phyloP scores from a whole-genome alignment of 1,140 invertebrate genomes.

The Spodoptera litura region DNA sequence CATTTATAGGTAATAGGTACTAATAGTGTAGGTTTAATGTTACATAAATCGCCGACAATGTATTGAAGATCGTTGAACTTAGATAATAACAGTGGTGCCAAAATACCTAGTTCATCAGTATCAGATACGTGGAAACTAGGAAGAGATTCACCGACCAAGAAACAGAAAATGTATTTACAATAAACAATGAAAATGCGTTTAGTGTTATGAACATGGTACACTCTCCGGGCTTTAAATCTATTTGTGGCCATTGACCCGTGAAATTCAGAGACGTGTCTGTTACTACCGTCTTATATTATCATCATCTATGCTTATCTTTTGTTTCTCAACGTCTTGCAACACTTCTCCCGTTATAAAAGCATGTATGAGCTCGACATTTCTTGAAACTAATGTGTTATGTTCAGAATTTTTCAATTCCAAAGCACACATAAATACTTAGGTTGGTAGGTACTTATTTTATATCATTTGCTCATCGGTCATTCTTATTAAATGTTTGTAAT shows the following conservation, averaged over 20 bases:
- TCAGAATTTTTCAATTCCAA: background rate
- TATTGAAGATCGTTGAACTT: too few species aligned
- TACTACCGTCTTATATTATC: conserved; percentile 57
- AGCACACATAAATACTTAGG: background rate
- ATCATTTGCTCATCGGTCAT: too few species aligned
- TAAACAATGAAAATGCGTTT: conserved; percentile 39
- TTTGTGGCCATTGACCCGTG: conserved; percentile 60
- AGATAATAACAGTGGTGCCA: too few species aligned
- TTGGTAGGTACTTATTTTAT: too few species aligned
- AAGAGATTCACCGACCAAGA: background rate
- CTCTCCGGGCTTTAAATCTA: conserved; percentile 49
- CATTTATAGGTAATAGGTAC: conserved; percentile 1
- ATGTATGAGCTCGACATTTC: conserved; percentile 9
- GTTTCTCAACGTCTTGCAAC: conserved; percentile 53
- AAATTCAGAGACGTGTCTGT: conserved; percentile 52
- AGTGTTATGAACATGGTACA: conserved; percentile 33
- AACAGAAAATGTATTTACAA: background rate
- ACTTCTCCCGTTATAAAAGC: conserved; percentile 11
- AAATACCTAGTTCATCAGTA: too few species aligned
- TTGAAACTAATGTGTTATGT: background rate
- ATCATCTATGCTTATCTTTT: conserved; percentile 59
- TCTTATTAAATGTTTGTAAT: too few species aligned
- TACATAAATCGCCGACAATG: too few species aligned
- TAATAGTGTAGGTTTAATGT: background rate
- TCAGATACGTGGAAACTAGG: background rate